phyloP scores from a whole-genome alignment of 2,113 vertebrate genomes.

The Actenoides hombroni region DNA sequence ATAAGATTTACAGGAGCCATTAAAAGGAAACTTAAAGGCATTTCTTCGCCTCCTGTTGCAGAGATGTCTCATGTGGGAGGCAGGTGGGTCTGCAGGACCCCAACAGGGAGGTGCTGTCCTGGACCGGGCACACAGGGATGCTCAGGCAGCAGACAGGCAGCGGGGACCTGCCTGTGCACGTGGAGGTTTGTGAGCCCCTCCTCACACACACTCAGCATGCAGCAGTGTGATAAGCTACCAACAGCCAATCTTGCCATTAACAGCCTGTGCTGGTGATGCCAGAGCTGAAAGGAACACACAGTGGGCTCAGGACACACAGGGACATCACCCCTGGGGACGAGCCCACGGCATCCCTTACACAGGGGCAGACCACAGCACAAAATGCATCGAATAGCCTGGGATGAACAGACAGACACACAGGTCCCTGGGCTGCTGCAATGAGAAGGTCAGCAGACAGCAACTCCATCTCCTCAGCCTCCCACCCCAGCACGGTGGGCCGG shows the following conservation, averaged over 20 bases:
- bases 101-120: background rate
- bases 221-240: rapidly evolving
- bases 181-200: background rate
- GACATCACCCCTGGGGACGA: rapidly evolving
- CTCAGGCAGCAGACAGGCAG: background rate
- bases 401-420: rapidly evolving
- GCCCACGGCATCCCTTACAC: rapidly evolving
- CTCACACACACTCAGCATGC: rapidly evolving
- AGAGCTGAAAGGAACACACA: rapidly evolving
- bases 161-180: rapidly evolving
- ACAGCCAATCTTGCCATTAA: rapidly evolving
- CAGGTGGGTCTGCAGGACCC: background rate
- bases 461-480: background rate
- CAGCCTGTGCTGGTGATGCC: background rate
- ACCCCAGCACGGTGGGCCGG: rapidly evolving
- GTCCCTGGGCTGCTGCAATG: background rate
- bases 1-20: conserved; percentile 26
- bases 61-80: background rate
- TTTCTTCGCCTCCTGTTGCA: background rate
- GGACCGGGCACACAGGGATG: background rate
- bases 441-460: background rate
- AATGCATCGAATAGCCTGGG: rapidly evolving
- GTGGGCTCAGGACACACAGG: background rate
- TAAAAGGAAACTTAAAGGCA: background rate
- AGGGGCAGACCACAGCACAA: background rate